Evolutionary conservation across 2,888 invertebrate genomes (phyloP), one percentile per base, ranked within the genome.

Genomic region (Xanthorhoe designata): DNA sequence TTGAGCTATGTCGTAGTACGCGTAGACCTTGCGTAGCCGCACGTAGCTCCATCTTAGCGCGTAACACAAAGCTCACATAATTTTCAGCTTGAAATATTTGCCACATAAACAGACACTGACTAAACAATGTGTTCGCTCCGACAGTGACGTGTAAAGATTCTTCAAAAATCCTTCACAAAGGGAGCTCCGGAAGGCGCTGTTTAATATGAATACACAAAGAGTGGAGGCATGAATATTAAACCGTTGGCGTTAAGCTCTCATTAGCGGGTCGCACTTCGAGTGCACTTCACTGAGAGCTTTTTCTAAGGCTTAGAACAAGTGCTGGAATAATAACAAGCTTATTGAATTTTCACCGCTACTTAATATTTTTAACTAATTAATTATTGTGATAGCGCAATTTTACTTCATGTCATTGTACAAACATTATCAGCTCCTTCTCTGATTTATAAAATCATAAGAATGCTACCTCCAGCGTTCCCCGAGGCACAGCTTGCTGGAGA

Each of bases 141-240:
- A 42, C 13, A 42, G 38, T 42, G 24, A 24, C 19, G 55, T 45
- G 55, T 56, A 24, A 57, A 17, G 32, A 8, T 13, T 49, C 17
- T 3, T 49, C 32, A 29, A 18, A 17, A 29, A 32, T 47, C 17
- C 47, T 47, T 29, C 6, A 57, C 57, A 51, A 59, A 59, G 59
- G 18, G 19, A 50, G 19, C 38, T 53, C 35, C 38, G 38, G 38
- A 42, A 42, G 38, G 38, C 32, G 32, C 24, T 15, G 19, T 47
- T 56, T 56, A 4, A 56, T 56, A 29, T 29, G 29, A 47, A 47
- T 49, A 19, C 38, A 42, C 42, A 52, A 17, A 52, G 51, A 59
- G 19, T 51, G 32, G 32, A 32, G 24, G 9, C 60, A 52, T 60
- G 52, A 53, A 60, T 60, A 60, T 52, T 52, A 52, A 60, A 59